These are phyloP conservation scores for Potorous gilbertii DNA, from an alignment of 2,797 vertebrate genomes.

Conservation along the genomic window DNA sequence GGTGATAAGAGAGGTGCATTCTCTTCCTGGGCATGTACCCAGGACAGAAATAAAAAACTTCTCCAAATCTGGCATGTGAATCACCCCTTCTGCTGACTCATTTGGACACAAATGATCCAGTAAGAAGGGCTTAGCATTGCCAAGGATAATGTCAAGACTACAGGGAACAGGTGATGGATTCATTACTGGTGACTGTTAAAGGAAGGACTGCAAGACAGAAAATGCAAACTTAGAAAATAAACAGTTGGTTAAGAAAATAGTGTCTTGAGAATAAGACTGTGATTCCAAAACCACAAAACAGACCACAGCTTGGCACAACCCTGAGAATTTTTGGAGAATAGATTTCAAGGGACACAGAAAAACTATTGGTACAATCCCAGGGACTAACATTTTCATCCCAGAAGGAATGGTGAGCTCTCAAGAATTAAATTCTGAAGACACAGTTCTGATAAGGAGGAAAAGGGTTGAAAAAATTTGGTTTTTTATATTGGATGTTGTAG, in stretches of 20 bases:
- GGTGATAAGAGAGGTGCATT: background rate
- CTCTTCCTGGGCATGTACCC: background rate
- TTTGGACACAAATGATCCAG: too few relatives aligned
- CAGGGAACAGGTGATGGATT: background rate
- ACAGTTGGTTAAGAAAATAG: background rate
- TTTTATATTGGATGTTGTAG: background rate
- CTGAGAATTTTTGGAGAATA: background rate
- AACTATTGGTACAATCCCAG: background rate
- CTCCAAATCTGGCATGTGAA: background rate
- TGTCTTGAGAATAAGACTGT: background rate
- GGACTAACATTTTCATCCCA: background rate
- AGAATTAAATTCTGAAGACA: background rate
- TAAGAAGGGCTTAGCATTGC: background rate
- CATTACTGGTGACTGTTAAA: background rate
- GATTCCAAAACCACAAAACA: background rate
- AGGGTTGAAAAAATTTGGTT: background rate
- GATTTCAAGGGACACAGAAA: background rate
- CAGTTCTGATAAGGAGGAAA: background rate
- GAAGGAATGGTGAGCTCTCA: background rate
- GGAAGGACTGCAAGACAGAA: background rate
- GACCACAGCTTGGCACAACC: too few relatives aligned
- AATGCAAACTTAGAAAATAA: background rate
- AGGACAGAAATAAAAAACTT: background rate
- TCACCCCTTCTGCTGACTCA: background rate
- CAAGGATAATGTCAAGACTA: background rate